Evolutionary conservation across 2,888 invertebrate genomes (phyloP).

Genomic region (Anticlea derivata): DNA sequence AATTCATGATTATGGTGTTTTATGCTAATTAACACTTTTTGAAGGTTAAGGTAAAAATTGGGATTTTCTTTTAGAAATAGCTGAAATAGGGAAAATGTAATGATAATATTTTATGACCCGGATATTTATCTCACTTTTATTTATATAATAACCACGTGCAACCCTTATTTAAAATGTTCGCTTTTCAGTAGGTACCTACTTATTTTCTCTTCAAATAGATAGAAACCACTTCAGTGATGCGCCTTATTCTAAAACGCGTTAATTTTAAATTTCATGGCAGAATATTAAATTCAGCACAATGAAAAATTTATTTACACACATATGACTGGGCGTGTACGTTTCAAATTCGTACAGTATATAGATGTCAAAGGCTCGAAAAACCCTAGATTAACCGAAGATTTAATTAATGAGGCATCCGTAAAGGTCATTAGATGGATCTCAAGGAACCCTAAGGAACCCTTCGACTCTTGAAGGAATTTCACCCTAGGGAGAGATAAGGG

Average conservation of each 20-base stretch:
- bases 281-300: not conserved
- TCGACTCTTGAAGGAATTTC: slow-evolving; percentile 47
- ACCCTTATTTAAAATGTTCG: too few relatives aligned
- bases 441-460: slow-evolving; percentile 32
- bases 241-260: not conserved
- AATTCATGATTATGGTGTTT: not conserved
- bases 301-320: not conserved
- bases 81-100: too few relatives aligned
- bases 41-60: too few relatives aligned
- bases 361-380: slow-evolving; percentile 21
- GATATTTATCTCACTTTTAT: too few relatives aligned
- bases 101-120: too few relatives aligned
- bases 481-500: slow-evolving; percentile 47
- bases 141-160: too few relatives aligned
- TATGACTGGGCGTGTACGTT: not conserved
- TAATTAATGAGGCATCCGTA: slow-evolving; percentile 64
- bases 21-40: too few relatives aligned
- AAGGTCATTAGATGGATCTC: slow-evolving; percentile 48
- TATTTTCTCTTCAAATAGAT: too few relatives aligned
- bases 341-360: not conserved
- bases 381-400: slow-evolving; percentile 53
- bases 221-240: not conserved
- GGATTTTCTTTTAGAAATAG: too few relatives aligned
- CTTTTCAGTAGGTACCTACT: too few relatives aligned
- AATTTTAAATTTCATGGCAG: not conserved